A percentile compares a stretch with the other conserved stretches of the same genome.
Evolutionary conservation across 2,797 vertebrate species (phyloP).

Genomic region (Liasis olivaceus): DNA sequence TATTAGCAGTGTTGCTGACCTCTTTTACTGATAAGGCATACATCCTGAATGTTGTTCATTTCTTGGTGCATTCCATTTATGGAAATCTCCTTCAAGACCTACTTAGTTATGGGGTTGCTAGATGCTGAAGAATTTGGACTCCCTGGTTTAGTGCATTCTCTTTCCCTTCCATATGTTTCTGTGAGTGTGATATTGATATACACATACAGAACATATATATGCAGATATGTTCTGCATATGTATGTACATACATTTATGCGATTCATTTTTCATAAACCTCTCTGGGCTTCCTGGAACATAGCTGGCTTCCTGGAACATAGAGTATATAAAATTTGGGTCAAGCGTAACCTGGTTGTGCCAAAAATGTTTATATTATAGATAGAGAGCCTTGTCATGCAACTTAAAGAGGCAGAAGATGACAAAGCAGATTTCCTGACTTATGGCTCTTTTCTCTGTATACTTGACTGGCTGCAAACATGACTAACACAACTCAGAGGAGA

Average conservation of each 20-base stretch:
- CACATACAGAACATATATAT: no score
- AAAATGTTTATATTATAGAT: not conserved
- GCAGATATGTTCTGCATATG: no score
- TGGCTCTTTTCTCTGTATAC: not conserved
- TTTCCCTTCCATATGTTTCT: not conserved
- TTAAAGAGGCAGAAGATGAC: not conserved
- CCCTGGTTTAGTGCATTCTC: not conserved
- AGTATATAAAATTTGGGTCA: not conserved
- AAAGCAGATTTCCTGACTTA: not conserved
- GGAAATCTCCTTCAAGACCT: not conserved
- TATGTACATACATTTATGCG: no score
- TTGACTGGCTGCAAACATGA: accelerated
- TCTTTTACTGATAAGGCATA: not conserved
- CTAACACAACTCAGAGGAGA: not conserved
- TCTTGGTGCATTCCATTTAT: not conserved
- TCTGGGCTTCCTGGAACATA: not conserved
- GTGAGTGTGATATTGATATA: no score
- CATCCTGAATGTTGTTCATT: not conserved
- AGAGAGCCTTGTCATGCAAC: not conserved
- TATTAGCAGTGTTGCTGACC: not conserved
- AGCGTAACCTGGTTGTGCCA: not conserved
- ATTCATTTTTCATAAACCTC: not conserved
- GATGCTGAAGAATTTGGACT: not conserved
- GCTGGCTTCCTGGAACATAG: not conserved
- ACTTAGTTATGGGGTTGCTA: not conserved